Evolutionary conservation across 2,113 vertebrate species (phyloP).

Genomic region (Amblyornis subalaris): DNA sequence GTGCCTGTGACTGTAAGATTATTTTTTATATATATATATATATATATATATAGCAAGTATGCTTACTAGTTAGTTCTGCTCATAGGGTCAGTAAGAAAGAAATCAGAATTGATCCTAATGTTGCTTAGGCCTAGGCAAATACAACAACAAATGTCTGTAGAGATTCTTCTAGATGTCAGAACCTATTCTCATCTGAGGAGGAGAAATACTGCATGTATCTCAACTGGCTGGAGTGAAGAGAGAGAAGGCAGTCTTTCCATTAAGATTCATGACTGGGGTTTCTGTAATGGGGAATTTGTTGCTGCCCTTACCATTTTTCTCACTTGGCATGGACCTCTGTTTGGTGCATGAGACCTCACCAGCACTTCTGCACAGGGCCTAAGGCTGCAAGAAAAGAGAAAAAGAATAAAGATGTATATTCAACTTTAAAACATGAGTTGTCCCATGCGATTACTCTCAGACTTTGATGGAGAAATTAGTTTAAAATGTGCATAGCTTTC

Average conservation of each 20-base stretch:
- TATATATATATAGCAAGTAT: background rate
- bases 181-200: background rate
- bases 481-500: background rate
- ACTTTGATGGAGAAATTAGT: background rate
- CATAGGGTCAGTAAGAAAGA: background rate
- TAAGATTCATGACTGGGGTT: background rate
- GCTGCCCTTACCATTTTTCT: background rate
- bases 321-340: fast-evolving
- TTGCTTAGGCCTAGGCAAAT: background rate
- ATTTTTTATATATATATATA: too few relatives aligned
- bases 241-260: background rate
- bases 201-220: background rate
- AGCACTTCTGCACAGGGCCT: background rate
- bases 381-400: background rate
- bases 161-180: background rate
- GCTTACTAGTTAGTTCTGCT: background rate
- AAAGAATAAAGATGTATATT: background rate
- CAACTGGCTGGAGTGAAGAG: background rate
- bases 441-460: background rate
- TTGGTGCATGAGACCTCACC: too few relatives aligned
- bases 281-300: background rate
- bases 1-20: background rate
- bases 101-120: background rate
- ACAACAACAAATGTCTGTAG: background rate
- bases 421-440: background rate